Evolutionary conservation across 2,113 vertebrate species (phyloP).

Genomic region (Vidua chalybeata): DNA sequence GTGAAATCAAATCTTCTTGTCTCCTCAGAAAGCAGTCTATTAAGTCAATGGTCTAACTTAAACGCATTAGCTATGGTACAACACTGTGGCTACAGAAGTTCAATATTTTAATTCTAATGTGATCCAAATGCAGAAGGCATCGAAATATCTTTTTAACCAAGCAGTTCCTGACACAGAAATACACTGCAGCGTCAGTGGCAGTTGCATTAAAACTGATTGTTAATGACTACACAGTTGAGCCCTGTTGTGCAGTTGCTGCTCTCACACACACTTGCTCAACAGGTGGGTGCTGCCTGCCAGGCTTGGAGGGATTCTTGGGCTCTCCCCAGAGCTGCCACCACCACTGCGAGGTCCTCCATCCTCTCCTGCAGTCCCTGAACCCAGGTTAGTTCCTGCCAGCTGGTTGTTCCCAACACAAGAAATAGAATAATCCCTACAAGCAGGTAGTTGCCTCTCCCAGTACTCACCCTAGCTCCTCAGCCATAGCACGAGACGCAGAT

Average conservation of each 20-base stretch:
- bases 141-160: background rate
- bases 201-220: background rate
- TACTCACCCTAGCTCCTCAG: slow-evolving; percentile 6
- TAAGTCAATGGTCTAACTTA: background rate
- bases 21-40: background rate
- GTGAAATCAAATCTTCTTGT: background rate
- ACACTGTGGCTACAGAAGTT: background rate
- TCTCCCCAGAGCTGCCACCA: background rate
- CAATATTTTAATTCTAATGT: background rate
- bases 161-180: background rate
- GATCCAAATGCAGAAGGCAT: background rate
- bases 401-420: background rate
- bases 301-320: background rate
- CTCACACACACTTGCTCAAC: rapidly evolving
- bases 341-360: rapidly evolving
- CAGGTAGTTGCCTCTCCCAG: background rate
- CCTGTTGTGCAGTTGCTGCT: background rate
- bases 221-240: background rate
- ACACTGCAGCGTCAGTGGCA: background rate
- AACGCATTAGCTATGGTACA: background rate
- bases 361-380: background rate
- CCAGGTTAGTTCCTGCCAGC: background rate
- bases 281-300: rapidly evolving
- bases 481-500: rapidly evolving
- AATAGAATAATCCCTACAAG: background rate